These are phyloP conservation scores for Protula sp. DNA, from an alignment of 2,888 invertebrate species.

Conservation along the genomic window DNA sequence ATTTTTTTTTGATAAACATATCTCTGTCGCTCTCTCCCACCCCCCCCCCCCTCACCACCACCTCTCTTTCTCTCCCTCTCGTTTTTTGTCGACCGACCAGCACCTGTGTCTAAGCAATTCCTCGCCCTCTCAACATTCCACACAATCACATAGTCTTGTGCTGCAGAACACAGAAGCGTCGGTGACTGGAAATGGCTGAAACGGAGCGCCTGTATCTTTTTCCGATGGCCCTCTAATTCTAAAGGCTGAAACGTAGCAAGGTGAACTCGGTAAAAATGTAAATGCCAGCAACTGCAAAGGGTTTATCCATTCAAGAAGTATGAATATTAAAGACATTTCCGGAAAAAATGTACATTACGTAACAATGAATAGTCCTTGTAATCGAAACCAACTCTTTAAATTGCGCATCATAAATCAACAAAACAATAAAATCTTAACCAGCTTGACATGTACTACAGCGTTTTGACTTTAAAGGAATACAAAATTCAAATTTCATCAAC, in stretches of 20 bases:
- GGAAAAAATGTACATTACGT: background rate
- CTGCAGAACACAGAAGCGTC: constrained; percentile 38
- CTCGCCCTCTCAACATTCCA: constrained; percentile 40
- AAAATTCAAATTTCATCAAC: no score
- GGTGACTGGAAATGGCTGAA: constrained; percentile 30
- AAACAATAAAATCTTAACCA: no score
- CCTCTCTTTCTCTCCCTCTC: no score
- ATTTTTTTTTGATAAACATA: no score
- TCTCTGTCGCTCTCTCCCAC: no score
- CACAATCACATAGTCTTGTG: constrained; percentile 45
- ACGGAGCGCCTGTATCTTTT: constrained; percentile 31
- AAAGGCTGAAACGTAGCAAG: constrained; percentile 27
- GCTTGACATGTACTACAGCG: no score
- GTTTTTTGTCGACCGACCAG: no score
- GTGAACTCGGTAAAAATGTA: background rate
- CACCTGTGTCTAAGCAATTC: constrained; percentile 24
- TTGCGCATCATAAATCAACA: no score
- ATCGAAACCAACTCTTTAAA: no score
- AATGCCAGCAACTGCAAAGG: no score
- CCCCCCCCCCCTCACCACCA: no score
- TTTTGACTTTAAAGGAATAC: no score
- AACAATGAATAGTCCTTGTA: background rate
- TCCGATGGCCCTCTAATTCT: constrained; percentile 38
- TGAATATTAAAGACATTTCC: background rate
- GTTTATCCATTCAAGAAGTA: background rate